Percentiles rank a stretch among this genome's conserved stretches.
These are phyloP conservation scores for Potamarius usumacintae DNA, from an alignment of 2,113 vertebrate species.

Conservation along the genomic window DNA sequence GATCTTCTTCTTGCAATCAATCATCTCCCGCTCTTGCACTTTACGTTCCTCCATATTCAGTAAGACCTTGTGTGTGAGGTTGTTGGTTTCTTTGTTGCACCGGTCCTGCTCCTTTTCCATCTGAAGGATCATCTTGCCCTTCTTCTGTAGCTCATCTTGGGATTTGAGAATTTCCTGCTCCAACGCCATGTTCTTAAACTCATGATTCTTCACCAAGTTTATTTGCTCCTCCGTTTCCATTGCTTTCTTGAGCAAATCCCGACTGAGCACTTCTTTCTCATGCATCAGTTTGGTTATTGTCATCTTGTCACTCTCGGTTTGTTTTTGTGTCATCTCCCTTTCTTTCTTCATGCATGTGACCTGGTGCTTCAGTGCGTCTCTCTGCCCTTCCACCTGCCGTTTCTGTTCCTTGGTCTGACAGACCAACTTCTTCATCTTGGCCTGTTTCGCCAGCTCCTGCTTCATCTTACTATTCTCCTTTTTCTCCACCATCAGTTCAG, in stretches of 20 bases:
- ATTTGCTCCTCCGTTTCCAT: neutral
- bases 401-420: constrained; percentile 82
- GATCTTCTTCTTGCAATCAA: constrained; percentile 87
- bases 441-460: constrained; percentile 82
- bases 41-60: constrained; percentile 83
- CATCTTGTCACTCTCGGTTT: neutral
- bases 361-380: constrained; percentile 80
- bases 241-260: neutral
- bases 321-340: neutral
- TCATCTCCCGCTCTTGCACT: constrained; percentile 82
- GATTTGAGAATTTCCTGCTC: neutral
- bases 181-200: neutral
- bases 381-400: constrained; percentile 78
- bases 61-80: constrained; percentile 72
- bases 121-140: neutral
- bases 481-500: constrained; percentile 67
- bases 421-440: constrained; percentile 77
- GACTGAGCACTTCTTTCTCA: neutral
- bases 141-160: neutral
- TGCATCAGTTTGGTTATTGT: neutral
- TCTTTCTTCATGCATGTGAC: constrained; percentile 82
- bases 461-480: constrained; percentile 81
- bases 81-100: neutral
- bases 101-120: neutral
- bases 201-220: neutral